A percentile compares a stretch with the other conserved stretches of the same genome.
Conservation (phyloP, 2,797 vertebrate genomes). For the Heteromormyrus szaboi region DNA sequence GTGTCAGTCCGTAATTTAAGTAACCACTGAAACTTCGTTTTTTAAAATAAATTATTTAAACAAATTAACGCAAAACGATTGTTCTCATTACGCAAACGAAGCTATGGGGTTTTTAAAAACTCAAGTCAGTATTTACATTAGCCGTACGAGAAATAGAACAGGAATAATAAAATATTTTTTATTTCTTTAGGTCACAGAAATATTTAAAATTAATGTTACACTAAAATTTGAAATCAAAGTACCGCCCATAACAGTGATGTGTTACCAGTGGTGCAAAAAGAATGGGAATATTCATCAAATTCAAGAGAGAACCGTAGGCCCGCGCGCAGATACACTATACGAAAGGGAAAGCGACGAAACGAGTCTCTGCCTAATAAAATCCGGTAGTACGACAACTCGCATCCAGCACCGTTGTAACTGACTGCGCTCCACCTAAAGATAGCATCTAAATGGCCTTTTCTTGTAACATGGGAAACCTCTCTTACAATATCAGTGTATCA, state of each 20-base stretch:
- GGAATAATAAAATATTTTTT: background rate
- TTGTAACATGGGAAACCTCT: background rate
- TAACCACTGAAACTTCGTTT: background rate
- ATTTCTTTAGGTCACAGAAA: background rate
- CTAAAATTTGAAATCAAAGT: background rate
- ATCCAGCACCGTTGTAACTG: background rate
- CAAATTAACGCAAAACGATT: background rate
- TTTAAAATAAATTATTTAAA: background rate
- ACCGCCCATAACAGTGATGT: background rate
- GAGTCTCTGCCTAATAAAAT: background rate
- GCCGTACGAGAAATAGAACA: background rate
- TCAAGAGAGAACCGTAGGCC: background rate
- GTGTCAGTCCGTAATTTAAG: background rate
- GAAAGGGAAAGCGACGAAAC: background rate
- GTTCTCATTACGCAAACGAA: background rate
- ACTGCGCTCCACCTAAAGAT: background rate
- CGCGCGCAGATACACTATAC: background rate
- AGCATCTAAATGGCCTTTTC: background rate
- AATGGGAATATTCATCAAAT: background rate
- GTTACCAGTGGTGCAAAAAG: background rate
- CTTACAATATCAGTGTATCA: background rate
- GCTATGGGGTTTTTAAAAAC: background rate
- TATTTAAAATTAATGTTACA: background rate
- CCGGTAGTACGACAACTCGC: background rate
- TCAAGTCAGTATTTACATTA: background rate